Evolutionary conservation across 1,140 invertebrate species (phyloP).

Genomic region (Drosophila murphyi): DNA sequence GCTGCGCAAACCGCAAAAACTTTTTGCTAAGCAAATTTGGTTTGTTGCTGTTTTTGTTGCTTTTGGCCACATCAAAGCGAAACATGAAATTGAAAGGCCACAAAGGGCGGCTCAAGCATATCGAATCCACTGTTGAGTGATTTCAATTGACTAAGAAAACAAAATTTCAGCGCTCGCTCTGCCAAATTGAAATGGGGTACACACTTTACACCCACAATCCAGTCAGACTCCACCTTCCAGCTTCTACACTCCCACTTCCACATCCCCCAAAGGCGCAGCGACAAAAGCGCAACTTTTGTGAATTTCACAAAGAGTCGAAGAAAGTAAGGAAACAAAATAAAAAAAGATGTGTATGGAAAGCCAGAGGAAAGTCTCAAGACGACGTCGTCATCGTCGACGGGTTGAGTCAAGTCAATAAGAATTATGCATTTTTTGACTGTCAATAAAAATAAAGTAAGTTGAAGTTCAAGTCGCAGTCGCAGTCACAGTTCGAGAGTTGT

Average conservation of each 20-base stretch:
- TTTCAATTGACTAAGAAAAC: constrained; percentile 83
- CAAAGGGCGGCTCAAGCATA: constrained; percentile 61
- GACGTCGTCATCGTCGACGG: constrained; percentile 27
- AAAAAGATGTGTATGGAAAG: constrained; percentile 40
- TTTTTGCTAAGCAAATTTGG: constrained; percentile 64
- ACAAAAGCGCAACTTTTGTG: constrained; percentile 75
- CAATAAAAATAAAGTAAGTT: constrained; percentile 83
- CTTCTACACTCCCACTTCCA: background rate
- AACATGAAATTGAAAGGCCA: constrained; percentile 55
- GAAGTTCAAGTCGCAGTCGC: constrained; percentile 40
- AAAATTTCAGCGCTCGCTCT: constrained; percentile 55
- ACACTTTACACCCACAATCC: background rate
- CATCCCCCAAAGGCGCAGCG: constrained; percentile 48
- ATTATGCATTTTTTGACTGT: constrained; percentile 82
- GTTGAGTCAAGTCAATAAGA: constrained; percentile 75
- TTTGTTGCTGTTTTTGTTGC: constrained; percentile 11
- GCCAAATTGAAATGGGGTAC: background rate
- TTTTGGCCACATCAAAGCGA: constrained; percentile 74
- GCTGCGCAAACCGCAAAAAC: constrained; percentile 66
- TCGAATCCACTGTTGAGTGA: constrained; percentile 66
- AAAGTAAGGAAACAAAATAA: constrained; percentile 34
- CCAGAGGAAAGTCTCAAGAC: constrained; percentile 65
- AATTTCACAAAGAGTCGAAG: constrained; percentile 31
- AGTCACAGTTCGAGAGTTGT: constrained; percentile 9
- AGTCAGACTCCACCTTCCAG: background rate